Percentiles rank a stretch among this genome's conserved stretches.
phyloP scores from a whole-genome alignment of 2,113 vertebrate genomes.

The Amblyopsis rosae region DNA sequence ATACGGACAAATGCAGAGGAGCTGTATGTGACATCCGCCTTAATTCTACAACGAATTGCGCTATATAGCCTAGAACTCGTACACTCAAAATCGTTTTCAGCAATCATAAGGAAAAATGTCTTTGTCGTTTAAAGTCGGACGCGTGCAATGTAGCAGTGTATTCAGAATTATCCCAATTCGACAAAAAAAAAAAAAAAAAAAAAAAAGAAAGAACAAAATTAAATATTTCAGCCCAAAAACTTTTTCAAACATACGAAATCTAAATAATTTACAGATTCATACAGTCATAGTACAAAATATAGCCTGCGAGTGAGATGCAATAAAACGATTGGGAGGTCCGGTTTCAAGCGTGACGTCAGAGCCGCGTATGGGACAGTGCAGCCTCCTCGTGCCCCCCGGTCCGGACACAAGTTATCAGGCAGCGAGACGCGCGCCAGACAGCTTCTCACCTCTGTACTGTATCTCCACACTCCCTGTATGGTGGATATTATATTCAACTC shows the following conservation, averaged over 20 bases:
- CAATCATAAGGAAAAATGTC: no score
- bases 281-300: not conserved
- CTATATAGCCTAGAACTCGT: no score
- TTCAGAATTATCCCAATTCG: no score
- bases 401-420: conserved; percentile 79
- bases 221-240: no score
- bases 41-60: not conserved
- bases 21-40: not conserved
- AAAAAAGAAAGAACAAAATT: no score
- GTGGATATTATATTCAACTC: conserved; percentile 91
- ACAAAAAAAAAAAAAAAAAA: no score
- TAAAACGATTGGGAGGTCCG: conserved; percentile 47
- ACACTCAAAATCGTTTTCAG: no score
- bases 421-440: conserved; percentile 76
- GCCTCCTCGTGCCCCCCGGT: conserved; percentile 66
- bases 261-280: no score
- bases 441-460: conserved; percentile 74
- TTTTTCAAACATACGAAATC: no score
- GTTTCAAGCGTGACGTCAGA: conserved; percentile 80
- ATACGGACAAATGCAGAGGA: not conserved
- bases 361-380: conserved; percentile 77
- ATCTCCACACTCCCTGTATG: conserved; percentile 85
- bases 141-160: no score
- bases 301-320: conserved; percentile 1
- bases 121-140: not conserved